A percentile compares a stretch with the other conserved stretches of the same genome.
These are phyloP conservation scores for Nymphalis urticae DNA, from an alignment of 2,888 invertebrate genomes.

Conservation along the genomic window DNA sequence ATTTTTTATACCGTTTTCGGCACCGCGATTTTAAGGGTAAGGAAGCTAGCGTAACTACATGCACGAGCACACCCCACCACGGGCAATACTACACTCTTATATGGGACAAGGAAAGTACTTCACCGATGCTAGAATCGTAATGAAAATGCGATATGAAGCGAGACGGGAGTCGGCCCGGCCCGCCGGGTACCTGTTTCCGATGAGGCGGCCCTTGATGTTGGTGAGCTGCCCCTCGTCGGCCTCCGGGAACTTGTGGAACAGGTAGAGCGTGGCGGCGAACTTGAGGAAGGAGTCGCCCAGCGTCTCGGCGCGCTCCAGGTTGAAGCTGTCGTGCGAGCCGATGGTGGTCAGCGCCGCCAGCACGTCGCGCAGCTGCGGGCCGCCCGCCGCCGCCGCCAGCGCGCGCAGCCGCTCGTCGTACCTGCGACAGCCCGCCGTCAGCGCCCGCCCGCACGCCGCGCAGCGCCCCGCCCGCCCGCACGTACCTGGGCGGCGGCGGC, in stretches of 20 bases:
- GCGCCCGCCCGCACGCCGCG: slow-evolving; percentile 9
- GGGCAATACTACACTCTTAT: no score
- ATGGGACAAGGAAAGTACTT: no score
- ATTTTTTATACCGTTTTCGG: no score
- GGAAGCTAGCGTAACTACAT: slow-evolving; percentile 49
- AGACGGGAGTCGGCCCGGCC: no score
- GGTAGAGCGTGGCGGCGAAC: slow-evolving; percentile 86
- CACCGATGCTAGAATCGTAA: no score
- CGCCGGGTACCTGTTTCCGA: slow-evolving; percentile 87
- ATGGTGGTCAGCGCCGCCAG: slow-evolving; percentile 86
- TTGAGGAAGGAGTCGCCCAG: slow-evolving; percentile 95
- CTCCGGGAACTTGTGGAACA: slow-evolving; percentile 85
- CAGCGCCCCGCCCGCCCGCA: slow-evolving; percentile 7
- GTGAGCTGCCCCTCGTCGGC: slow-evolving; percentile 91
- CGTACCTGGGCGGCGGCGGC: slow-evolving; percentile 58
- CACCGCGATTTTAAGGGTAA: no score
- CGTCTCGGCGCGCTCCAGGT: slow-evolving; percentile 92
- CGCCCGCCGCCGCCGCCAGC: slow-evolving; percentile 47
- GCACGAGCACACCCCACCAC: no score
- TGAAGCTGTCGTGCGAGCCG: slow-evolving; percentile 87
- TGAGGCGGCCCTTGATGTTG: slow-evolving; percentile 84
- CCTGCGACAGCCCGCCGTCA: slow-evolving; percentile 48
- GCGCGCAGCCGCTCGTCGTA: slow-evolving; percentile 57
- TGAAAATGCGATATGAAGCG: no score
- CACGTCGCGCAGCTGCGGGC: slow-evolving; percentile 75